These are phyloP conservation scores for Pelodiscus sinensis DNA, from an alignment of 2,113 vertebrate genomes.

Conservation along the genomic window DNA sequence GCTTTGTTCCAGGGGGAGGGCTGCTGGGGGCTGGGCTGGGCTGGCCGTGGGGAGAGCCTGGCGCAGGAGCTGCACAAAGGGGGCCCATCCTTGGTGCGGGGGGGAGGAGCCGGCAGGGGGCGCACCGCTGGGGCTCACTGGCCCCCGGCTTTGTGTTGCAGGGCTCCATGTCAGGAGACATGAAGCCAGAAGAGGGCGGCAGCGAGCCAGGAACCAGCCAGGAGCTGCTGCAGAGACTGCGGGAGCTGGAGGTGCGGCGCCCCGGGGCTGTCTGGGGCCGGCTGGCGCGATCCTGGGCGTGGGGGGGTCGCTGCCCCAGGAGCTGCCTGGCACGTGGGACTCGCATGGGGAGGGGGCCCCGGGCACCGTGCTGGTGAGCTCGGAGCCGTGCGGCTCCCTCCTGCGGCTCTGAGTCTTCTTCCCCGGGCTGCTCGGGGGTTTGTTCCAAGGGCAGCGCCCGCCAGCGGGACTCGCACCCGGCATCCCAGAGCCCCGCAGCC, in stretches of 20 bases:
- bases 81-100: background rate
- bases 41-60: background rate
- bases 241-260: constrained; percentile 79
- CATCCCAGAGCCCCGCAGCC: background rate
- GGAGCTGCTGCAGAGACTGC: constrained; percentile 83
- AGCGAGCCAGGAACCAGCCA: constrained; percentile 73
- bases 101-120: background rate
- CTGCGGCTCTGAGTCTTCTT: too few relatives aligned
- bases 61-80: background rate
- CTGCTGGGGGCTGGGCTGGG: background rate
- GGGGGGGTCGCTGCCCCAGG: too few relatives aligned
- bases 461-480: background rate
- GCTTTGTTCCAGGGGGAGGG: background rate
- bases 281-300: too few relatives aligned
- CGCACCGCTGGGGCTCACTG: background rate
- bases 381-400: background rate
- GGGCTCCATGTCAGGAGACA: constrained; percentile 71
- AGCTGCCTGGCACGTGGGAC: fast-evolving
- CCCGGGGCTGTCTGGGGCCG: too few relatives aligned
- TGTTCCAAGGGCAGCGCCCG: background rate
- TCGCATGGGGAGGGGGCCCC: background rate
- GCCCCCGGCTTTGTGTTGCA: background rate
- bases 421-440: background rate
- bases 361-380: background rate
- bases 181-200: constrained; percentile 47